These are phyloP conservation scores for Recurvirostra avosetta DNA, from an alignment of 2,113 vertebrate genomes.

Conservation along the genomic window DNA sequence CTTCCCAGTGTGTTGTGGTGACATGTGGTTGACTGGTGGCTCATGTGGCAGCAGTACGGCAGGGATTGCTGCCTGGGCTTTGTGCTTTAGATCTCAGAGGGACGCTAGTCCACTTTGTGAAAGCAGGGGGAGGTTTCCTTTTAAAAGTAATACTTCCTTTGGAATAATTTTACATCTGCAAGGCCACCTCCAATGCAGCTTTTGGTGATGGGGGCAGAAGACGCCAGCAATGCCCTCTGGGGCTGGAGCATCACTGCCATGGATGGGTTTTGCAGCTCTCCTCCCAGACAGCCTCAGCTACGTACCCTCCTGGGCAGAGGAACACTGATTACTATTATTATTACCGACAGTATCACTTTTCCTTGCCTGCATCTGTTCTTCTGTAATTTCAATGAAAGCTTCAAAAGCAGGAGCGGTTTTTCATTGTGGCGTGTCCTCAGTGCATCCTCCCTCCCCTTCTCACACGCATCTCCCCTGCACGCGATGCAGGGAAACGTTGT, in stretches of 20 bases:
- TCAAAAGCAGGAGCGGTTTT: neutral
- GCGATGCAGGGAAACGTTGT: rapidly evolving
- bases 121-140: neutral
- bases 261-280: neutral
- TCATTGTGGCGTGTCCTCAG: rapidly evolving
- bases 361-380: neutral
- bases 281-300: neutral
- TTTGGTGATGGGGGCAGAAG: neutral
- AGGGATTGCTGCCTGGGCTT: neutral
- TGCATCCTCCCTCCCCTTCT: neutral
- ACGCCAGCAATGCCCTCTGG: rapidly evolving
- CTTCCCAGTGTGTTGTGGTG: neutral
- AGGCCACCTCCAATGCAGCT: neutral
- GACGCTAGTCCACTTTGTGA: neutral
- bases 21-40: neutral
- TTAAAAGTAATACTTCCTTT: neutral
- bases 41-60: neutral
- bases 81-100: neutral
- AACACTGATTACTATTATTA: neutral
- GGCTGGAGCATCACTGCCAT: neutral
- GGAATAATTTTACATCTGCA: neutral
- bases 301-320: neutral
- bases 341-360: neutral
- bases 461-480: no score
- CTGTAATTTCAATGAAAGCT: neutral